Evolutionary conservation across 1,140 invertebrate genomes (phyloP).

Genomic region (Anthonomus grandis): DNA sequence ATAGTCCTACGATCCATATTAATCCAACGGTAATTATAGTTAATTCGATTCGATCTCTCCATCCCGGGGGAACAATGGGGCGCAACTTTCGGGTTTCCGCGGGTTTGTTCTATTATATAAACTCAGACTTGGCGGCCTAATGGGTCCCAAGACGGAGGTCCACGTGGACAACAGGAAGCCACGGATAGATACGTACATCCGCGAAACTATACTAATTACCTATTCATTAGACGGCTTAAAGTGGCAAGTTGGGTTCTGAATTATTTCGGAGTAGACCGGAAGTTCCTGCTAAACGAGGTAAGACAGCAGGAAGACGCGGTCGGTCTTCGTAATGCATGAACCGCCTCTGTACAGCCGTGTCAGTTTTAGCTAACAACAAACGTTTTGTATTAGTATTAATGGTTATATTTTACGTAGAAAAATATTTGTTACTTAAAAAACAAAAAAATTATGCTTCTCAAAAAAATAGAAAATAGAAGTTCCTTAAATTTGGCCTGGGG

Average conservation of each 20-base stretch:
- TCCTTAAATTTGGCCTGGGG: no score
- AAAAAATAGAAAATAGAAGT: no score
- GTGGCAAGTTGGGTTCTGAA: slow-evolving; percentile 25
- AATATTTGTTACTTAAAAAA: no score
- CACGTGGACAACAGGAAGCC: slow-evolving; percentile 29
- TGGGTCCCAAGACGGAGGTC: slow-evolving; percentile 25
- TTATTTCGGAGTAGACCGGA: slow-evolving; percentile 15
- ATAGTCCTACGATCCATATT: slow-evolving; percentile 25
- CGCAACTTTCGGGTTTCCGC: slow-evolving; percentile 21
- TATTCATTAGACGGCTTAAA: slow-evolving; percentile 26
- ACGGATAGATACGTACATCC: slow-evolving; percentile 11
- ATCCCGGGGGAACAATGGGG: slow-evolving; percentile 20
- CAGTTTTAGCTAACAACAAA: no score
- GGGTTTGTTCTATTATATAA: slow-evolving; percentile 7
- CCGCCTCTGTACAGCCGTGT: no score
- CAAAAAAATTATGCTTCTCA: no score
- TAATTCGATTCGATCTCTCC: slow-evolving; percentile 27
- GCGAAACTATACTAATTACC: slow-evolving; percentile 25
- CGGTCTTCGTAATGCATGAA: background rate
- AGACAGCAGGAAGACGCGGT: slow-evolving; percentile 32
- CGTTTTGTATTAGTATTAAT: no score
- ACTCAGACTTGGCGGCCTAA: slow-evolving; percentile 17
- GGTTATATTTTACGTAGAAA: no score
- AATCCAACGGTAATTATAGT: slow-evolving; percentile 28
- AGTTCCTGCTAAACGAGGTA: slow-evolving; percentile 44